Evolutionary conservation across 2,888 invertebrate genomes (phyloP).

Genomic region (Polydesmus complanatus): DNA sequence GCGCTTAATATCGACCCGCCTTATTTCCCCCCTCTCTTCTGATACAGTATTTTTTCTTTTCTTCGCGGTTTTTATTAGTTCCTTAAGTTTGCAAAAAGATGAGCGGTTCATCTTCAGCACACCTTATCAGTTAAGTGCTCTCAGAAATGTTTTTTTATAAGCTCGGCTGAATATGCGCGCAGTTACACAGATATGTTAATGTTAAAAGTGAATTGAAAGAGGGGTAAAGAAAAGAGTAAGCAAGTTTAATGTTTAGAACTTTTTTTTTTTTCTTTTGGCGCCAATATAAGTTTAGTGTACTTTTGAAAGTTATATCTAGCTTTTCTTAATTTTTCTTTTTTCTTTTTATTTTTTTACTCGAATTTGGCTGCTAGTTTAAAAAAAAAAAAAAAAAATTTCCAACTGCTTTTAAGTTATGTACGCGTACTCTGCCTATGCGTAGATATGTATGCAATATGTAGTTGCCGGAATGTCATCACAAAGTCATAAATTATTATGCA

Average conservation of each 20-base stretch:
- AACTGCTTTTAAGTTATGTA: too few relatives aligned
- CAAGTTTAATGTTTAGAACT: background rate
- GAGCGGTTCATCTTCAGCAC: background rate
- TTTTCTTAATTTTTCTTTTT: background rate
- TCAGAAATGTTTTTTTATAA: background rate
- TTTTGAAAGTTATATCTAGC: background rate
- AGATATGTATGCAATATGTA: background rate
- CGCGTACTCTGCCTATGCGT: too few relatives aligned
- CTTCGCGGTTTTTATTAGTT: too few relatives aligned
- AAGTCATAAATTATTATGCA: background rate
- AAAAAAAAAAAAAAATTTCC: too few relatives aligned
- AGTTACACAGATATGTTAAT: background rate
- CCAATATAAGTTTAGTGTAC: background rate
- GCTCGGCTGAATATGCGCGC: background rate
- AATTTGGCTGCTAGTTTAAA: too few relatives aligned
- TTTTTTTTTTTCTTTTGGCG: too few relatives aligned
- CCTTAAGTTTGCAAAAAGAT: too few relatives aligned
- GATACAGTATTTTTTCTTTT: too few relatives aligned
- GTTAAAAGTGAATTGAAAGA: background rate
- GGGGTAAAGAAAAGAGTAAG: background rate
- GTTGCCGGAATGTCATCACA: background rate
- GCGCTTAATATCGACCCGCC: too few relatives aligned
- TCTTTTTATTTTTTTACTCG: too few relatives aligned
- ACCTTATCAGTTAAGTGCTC: background rate
- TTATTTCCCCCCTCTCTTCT: too few relatives aligned